Conservation (phyloP, 2,797 vertebrate genomes). For the Chaenodraco wilsoni region DNA sequence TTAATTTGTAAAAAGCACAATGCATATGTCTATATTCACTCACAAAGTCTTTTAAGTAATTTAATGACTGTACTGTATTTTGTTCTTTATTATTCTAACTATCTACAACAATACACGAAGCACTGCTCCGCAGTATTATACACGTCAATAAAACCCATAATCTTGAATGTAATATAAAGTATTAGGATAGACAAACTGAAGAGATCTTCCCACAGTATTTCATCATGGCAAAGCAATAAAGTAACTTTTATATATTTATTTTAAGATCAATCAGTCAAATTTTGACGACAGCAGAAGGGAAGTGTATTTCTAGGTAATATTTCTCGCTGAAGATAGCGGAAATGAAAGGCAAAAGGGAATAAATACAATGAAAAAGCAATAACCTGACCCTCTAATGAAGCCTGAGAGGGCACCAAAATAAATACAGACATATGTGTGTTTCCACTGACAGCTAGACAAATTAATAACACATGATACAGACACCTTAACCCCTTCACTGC, state of each 20-base stretch:
- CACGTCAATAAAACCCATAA: slow-evolving; percentile 1
- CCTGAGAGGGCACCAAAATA: slow-evolving; percentile 82
- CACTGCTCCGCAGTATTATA: not conserved
- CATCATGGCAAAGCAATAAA: slow-evolving; percentile 74
- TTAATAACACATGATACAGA: slow-evolving; percentile 80
- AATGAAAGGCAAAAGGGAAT: slow-evolving; percentile 81
- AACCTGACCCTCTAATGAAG: slow-evolving; percentile 83
- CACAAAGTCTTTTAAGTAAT: too few species aligned
- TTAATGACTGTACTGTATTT: not conserved
- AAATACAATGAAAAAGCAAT: slow-evolving; percentile 87
- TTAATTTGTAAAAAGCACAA: not conserved
- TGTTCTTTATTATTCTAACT: not conserved
- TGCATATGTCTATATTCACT: not conserved
- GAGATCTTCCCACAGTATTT: slow-evolving; percentile 37
- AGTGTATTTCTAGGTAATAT: slow-evolving; percentile 80
- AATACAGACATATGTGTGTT: slow-evolving; percentile 85
- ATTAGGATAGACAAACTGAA: slow-evolving; percentile 3
- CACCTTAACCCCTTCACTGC: slow-evolving; percentile 53
- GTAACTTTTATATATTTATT: slow-evolving; percentile 78
- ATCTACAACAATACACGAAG: not conserved
- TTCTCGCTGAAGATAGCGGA: slow-evolving; percentile 71
- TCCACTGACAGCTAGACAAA: slow-evolving; percentile 84
- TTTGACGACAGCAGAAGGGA: slow-evolving; percentile 63
- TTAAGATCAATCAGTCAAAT: slow-evolving; percentile 82
- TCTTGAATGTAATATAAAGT: slow-evolving; percentile 22